phyloP scores from a whole-genome alignment of 2,113 vertebrate genomes.

The Phocoena phocoena region DNA sequence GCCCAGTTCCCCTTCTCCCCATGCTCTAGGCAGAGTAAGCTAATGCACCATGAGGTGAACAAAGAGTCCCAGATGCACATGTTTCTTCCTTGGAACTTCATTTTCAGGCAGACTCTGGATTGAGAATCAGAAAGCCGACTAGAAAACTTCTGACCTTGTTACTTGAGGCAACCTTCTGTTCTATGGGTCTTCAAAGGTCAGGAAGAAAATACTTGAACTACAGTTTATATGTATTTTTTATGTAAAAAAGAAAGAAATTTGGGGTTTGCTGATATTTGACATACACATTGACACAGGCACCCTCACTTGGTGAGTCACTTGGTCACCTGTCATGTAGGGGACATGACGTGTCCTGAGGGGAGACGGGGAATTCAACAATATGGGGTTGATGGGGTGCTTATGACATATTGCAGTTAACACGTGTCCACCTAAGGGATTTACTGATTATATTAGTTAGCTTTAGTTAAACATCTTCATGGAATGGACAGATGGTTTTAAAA shows the following conservation, averaged over 20 bases:
- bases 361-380: not conserved
- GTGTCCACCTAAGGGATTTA: not conserved
- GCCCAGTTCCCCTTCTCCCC: not conserved
- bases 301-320: not conserved
- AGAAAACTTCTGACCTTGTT: not conserved
- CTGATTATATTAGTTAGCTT: not conserved
- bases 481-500: not conserved
- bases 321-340: not conserved
- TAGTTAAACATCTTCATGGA: not conserved
- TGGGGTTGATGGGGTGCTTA: not conserved
- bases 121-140: not conserved
- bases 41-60: not conserved
- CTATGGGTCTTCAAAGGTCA: not conserved
- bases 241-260: not conserved
- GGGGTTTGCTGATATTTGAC: not conserved
- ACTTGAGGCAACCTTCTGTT: not conserved
- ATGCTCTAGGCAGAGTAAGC: not conserved
- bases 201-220: slow-evolving; percentile 34
- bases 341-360: not conserved
- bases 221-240: not conserved
- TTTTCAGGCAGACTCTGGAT: not conserved
- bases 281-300: not conserved
- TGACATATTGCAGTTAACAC: not conserved
- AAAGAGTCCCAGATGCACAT: not conserved
- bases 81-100: not conserved